phyloP scores from a whole-genome alignment of 2,113 vertebrate genomes.

The Circaetus cinerascens region DNA sequence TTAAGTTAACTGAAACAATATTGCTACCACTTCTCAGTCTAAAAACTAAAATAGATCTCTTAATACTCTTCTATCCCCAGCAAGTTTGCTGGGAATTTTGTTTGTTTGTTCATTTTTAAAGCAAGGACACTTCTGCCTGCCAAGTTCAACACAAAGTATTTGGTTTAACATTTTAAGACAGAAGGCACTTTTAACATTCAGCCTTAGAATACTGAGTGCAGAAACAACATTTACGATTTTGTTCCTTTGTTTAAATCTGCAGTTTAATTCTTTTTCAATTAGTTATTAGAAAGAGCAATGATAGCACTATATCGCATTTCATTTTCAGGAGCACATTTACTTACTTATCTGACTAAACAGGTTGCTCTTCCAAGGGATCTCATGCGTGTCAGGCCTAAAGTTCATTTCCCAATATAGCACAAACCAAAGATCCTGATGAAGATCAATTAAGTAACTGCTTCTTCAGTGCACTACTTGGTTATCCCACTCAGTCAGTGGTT shows the following conservation, averaged over 20 bases:
- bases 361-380: slow-evolving; percentile 35
- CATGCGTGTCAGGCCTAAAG: slow-evolving; percentile 27
- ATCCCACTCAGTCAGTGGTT: slow-evolving; percentile 11
- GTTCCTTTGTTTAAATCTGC: slow-evolving; percentile 40
- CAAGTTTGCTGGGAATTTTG: not conserved
- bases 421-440: slow-evolving; percentile 30
- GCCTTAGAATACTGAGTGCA: slow-evolving; percentile 54
- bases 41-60: slow-evolving; percentile 42
- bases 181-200: slow-evolving; percentile 82
- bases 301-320: slow-evolving; percentile 13
- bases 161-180: slow-evolving; percentile 79
- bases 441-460: slow-evolving; percentile 55
- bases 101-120: slow-evolving; percentile 41
- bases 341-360: slow-evolving; percentile 3
- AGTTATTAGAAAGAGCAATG: slow-evolving; percentile 63
- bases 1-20: slow-evolving; percentile 13
- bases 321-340: not conserved
- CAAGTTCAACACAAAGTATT: slow-evolving; percentile 74
- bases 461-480: slow-evolving; percentile 32
- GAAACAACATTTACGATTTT: slow-evolving; percentile 44
- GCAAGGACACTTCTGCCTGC: slow-evolving; percentile 77
- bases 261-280: not conserved
- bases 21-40: slow-evolving; percentile 55
- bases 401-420: slow-evolving; percentile 47
- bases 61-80: slow-evolving; percentile 16